These are phyloP conservation scores for Sylvietta virens DNA, from an alignment of 2,113 vertebrate genomes.

Conservation along the genomic window DNA sequence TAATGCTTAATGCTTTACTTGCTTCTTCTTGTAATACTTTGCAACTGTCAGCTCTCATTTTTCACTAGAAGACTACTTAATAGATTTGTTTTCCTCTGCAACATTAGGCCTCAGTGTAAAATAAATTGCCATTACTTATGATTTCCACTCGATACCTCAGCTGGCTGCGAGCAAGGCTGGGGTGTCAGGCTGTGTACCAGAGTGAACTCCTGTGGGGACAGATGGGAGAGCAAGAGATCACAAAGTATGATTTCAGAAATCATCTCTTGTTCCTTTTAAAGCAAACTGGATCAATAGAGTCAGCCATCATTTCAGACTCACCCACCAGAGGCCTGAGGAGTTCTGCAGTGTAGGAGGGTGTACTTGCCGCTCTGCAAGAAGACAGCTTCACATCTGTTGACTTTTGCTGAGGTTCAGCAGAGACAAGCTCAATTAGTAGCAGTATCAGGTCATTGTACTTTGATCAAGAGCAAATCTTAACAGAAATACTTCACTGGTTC, in stretches of 20 bases:
- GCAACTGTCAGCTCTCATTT: not conserved
- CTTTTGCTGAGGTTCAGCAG: not conserved
- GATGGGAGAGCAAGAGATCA: not conserved
- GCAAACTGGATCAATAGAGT: not conserved
- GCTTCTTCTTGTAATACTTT: not conserved
- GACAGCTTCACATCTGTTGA: not conserved
- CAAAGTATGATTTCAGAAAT: not conserved
- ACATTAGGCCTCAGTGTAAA: not conserved
- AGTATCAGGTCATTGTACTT: not conserved
- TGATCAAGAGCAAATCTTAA: not conserved
- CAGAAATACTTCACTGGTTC: not conserved
- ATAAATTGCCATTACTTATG: not conserved
- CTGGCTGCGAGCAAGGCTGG: not conserved
- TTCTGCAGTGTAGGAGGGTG: not conserved
- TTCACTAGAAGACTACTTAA: not conserved
- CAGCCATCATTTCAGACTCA: not conserved
- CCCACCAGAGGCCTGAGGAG: not conserved
- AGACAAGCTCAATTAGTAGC: not conserved
- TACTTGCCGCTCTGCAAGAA: not conserved
- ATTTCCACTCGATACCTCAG: not conserved
- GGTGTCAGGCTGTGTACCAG: not conserved
- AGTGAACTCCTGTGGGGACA: accelerated
- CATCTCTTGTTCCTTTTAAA: not conserved
- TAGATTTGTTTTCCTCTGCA: not conserved
- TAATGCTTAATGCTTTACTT: not conserved